These are phyloP conservation scores for Panthera tigris DNA, from an alignment of 2,113 vertebrate species.

Conservation along the genomic window DNA sequence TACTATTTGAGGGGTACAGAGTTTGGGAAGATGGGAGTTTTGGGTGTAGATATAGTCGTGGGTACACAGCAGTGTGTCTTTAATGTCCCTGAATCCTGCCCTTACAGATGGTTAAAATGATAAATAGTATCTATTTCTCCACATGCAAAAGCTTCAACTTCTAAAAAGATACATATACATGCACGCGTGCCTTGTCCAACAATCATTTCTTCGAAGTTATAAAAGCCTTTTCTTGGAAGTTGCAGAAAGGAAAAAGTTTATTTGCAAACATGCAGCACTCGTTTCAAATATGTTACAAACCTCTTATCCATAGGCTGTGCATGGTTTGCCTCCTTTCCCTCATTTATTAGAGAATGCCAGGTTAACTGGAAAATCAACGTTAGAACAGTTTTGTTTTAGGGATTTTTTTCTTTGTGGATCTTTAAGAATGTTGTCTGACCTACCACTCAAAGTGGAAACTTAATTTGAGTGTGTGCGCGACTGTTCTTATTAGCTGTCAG, in stretches of 20 bases:
- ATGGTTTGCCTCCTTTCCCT: background rate
- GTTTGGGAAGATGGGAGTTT: background rate
- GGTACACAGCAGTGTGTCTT: background rate
- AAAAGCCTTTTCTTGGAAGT: background rate
- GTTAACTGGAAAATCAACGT: background rate
- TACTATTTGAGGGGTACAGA: background rate
- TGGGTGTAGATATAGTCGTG: background rate
- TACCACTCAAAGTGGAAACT: background rate
- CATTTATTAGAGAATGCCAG: background rate
- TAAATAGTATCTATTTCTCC: background rate
- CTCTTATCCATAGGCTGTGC: background rate
- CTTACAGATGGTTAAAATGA: background rate
- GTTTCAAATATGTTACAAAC: background rate
- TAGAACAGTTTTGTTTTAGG: background rate
- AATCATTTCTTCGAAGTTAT: background rate
- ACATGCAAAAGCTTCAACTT: background rate
- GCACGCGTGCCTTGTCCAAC: background rate
- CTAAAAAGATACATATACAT: background rate
- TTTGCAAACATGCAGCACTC: background rate
- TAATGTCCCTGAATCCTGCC: background rate
- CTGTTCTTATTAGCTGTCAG: background rate
- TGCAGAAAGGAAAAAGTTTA: background rate
- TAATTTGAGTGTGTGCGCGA: background rate
- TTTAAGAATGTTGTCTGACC: background rate
- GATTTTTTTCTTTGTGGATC: background rate